phyloP scores from a whole-genome alignment of 2,113 vertebrate genomes.

The Halcyon senegalensis region DNA sequence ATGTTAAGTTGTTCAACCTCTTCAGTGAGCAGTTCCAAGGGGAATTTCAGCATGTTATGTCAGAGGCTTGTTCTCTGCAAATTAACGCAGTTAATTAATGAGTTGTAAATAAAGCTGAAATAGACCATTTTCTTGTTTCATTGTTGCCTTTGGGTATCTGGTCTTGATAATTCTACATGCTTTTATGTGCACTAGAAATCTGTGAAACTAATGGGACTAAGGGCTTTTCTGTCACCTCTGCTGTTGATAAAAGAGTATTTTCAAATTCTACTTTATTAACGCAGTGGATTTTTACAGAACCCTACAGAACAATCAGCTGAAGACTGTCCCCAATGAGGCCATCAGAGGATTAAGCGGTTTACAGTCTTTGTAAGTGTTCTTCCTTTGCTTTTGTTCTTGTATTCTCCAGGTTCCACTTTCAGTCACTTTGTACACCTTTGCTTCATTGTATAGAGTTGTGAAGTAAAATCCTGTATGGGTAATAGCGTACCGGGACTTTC shows the following conservation, averaged over 20 bases:
- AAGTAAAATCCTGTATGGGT: background rate
- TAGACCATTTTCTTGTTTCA: background rate
- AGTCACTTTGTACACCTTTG: background rate
- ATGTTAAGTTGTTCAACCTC: background rate
- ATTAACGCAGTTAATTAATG: background rate
- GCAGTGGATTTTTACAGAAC: slow-evolving; percentile 80
- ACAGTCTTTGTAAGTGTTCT: slow-evolving; percentile 91
- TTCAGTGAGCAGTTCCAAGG: background rate
- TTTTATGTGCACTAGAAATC: background rate
- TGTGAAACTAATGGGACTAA: background rate
- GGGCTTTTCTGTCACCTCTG: background rate
- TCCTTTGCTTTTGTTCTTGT: background rate
- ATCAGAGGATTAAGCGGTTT: slow-evolving; percentile 88
- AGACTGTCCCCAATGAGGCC: slow-evolving; percentile 90
- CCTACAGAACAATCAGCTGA: slow-evolving; percentile 96
- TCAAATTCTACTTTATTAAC: slow-evolving; percentile 1
- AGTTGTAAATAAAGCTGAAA: background rate
- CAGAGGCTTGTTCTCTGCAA: background rate
- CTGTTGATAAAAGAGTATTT: background rate
- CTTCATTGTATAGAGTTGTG: background rate
- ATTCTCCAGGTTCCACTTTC: background rate
- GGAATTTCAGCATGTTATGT: background rate
- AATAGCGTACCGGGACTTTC: background rate
- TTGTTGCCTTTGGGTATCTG: background rate
- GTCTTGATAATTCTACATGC: background rate